Evolutionary conservation across 2,888 invertebrate species (phyloP).

Genomic region (Leptinotarsa rubiginosa): DNA sequence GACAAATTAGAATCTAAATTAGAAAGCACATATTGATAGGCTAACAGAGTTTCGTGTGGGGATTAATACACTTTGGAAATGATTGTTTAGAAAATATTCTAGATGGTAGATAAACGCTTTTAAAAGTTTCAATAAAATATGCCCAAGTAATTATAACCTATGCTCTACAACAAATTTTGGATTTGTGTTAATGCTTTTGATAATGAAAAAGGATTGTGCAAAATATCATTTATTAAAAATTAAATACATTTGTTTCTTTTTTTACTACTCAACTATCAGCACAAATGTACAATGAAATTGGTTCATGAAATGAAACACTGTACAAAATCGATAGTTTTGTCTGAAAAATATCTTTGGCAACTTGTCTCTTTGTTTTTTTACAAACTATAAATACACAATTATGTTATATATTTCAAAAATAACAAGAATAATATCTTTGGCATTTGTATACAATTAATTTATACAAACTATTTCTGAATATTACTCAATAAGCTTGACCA

Average conservation of each 20-base stretch:
- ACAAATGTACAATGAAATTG: slow-evolving; percentile 36
- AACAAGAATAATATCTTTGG: slow-evolving; percentile 57
- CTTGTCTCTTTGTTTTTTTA: slow-evolving; percentile 17
- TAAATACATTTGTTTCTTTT: slow-evolving; percentile 43
- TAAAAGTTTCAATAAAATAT: no score
- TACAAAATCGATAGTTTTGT: slow-evolving; percentile 17
- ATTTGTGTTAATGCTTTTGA: neutral
- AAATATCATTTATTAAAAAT: slow-evolving; percentile 59
- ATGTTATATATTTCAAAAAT: slow-evolving; percentile 18
- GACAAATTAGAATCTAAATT: no score
- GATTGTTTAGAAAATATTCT: no score
- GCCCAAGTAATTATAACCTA: no score
- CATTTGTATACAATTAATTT: slow-evolving; percentile 46
- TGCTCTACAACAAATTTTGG: no score
- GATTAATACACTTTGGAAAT: no score
- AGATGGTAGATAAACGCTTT: no score
- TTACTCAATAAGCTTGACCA: slow-evolving; percentile 46
- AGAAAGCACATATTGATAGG: no score
- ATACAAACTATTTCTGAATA: slow-evolving; percentile 39
- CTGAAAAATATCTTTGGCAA: slow-evolving; percentile 51
- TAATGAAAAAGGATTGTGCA: slow-evolving; percentile 37
- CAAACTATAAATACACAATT: slow-evolving; percentile 20
- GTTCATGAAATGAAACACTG: slow-evolving; percentile 24
- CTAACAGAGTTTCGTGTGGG: no score
- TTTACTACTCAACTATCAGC: slow-evolving; percentile 34